Evolutionary conservation across 2,888 invertebrate species (phyloP).

Genomic region (Apotomis capreana): DNA sequence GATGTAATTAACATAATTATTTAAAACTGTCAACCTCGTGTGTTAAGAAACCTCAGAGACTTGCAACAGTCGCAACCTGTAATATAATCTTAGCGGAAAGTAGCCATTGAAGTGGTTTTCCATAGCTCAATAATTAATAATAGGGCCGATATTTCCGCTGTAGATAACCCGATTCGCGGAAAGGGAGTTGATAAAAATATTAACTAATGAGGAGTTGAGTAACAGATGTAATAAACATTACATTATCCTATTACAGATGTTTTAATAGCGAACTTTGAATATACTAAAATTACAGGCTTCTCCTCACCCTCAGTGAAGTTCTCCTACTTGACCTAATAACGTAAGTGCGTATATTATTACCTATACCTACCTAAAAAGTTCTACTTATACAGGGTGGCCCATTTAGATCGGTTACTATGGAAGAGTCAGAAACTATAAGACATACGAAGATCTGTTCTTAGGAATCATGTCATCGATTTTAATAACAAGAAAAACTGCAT

Average conservation of each 20-base stretch:
- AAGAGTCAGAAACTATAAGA: no score
- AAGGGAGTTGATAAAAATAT: conserved; percentile 42
- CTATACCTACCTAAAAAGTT: no score
- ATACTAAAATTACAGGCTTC: no score
- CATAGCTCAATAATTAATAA: conserved; percentile 39
- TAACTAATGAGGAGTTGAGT: conserved; percentile 22
- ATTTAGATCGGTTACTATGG: no score
- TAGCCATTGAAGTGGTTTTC: conserved; percentile 32
- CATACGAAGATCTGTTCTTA: no score
- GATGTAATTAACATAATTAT: no score
- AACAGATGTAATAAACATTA: conserved; percentile 12
- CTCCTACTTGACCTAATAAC: no score
- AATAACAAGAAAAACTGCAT: no score
- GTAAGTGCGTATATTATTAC: no score
- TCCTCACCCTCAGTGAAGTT: no score
- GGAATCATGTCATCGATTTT: no score
- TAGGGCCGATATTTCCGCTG: conserved; percentile 55
- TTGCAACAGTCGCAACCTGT: conserved; percentile 5
- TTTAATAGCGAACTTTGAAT: background rate
- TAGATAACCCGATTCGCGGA: conserved; percentile 63
- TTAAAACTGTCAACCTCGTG: background rate
- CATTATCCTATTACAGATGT: conserved; percentile 4
- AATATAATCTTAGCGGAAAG: conserved; percentile 31
- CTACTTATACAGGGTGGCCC: no score
- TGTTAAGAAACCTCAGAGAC: background rate